phyloP scores from a whole-genome alignment of 1,140 invertebrate genomes.

The Penaeus japonicus region DNA sequence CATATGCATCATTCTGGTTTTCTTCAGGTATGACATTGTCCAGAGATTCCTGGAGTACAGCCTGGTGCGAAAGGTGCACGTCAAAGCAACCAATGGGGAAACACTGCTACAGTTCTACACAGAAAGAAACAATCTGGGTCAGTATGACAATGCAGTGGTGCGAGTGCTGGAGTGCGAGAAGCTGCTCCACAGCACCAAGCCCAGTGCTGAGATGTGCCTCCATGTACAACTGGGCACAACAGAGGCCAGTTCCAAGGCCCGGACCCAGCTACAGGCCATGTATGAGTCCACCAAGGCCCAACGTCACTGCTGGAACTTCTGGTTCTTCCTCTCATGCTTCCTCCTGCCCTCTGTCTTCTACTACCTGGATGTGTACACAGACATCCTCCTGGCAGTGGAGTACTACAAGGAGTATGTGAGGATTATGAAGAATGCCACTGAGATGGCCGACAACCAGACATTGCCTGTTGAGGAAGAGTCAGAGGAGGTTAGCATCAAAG shows the following conservation, averaged over 20 bases:
- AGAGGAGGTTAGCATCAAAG: not conserved
- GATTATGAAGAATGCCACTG: slow-evolving; percentile 13
- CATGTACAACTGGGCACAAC: slow-evolving; percentile 58
- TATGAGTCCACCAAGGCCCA: slow-evolving; percentile 58
- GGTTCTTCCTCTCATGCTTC: slow-evolving; percentile 59
- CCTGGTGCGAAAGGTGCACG: slow-evolving; percentile 53
- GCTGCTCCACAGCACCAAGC: slow-evolving; percentile 40
- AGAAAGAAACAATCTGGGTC: slow-evolving; percentile 57
- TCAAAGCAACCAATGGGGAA: slow-evolving; percentile 56
- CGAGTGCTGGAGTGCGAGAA: slow-evolving; percentile 58
- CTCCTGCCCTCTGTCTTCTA: slow-evolving; percentile 58
- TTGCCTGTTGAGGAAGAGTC: not conserved
- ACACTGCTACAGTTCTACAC: slow-evolving; percentile 59
- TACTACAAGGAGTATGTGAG: slow-evolving; percentile 45
- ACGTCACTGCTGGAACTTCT: slow-evolving; percentile 59
- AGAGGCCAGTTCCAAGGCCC: slow-evolving; percentile 55
- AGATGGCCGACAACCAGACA: not conserved
- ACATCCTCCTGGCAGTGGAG: slow-evolving; percentile 58
- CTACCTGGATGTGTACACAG: slow-evolving; percentile 59
- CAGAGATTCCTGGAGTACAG: slow-evolving; percentile 59
- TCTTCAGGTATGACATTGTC: slow-evolving; percentile 57
- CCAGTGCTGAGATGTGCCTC: slow-evolving; percentile 57
- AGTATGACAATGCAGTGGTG: slow-evolving; percentile 59
- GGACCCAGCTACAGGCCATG: slow-evolving; percentile 56
- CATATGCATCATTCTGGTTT: not conserved